A percentile compares a stretch with the other conserved stretches of the same genome.
These are phyloP conservation scores for Carterocephalus palaemon DNA, from an alignment of 2,888 invertebrate species.

Conservation along the genomic window DNA sequence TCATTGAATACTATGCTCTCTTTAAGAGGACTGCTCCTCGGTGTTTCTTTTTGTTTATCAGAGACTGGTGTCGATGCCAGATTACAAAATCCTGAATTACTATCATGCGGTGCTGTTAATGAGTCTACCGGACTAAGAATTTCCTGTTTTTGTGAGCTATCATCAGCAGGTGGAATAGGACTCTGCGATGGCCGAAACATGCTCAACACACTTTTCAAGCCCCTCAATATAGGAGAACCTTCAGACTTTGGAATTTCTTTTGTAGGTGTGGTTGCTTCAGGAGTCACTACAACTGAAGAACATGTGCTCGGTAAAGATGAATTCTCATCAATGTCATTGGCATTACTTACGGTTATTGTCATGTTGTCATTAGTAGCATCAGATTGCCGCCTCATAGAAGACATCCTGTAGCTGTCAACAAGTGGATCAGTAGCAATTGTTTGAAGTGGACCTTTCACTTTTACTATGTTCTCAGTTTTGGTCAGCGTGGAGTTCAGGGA, in stretches of 20 bases:
- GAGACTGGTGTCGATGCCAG: slow-evolving; percentile 59
- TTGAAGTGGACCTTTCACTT: slow-evolving; percentile 60
- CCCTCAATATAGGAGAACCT: slow-evolving; percentile 67
- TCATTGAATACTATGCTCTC: slow-evolving; percentile 65
- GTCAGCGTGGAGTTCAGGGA: slow-evolving; percentile 56
- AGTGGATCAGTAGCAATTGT: slow-evolving; percentile 43
- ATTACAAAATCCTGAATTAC: slow-evolving; percentile 27
- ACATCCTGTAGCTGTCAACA: slow-evolving; percentile 44
- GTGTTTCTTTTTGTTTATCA: slow-evolving; percentile 47
- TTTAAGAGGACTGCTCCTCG: slow-evolving; percentile 58
- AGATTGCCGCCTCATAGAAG: slow-evolving; percentile 45
- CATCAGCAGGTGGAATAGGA: slow-evolving; percentile 52
- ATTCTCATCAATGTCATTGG: slow-evolving; percentile 54
- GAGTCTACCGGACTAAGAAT: slow-evolving; percentile 28
- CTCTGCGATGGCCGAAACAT: slow-evolving; percentile 71
- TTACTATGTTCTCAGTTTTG: slow-evolving; percentile 46
- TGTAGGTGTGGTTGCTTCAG: slow-evolving; percentile 66
- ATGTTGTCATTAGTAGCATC: slow-evolving; percentile 40
- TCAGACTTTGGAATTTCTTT: slow-evolving; percentile 55
- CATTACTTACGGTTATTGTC: slow-evolving; percentile 44
- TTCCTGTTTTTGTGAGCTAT: slow-evolving; percentile 22
- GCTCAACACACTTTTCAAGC: slow-evolving; percentile 64
- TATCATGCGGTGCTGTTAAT: slow-evolving; percentile 25
- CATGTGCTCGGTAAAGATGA: slow-evolving; percentile 56
- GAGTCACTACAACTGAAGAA: slow-evolving; percentile 56